phyloP scores from a whole-genome alignment of 2,113 vertebrate species.

The Neolamprologus sp. region DNA sequence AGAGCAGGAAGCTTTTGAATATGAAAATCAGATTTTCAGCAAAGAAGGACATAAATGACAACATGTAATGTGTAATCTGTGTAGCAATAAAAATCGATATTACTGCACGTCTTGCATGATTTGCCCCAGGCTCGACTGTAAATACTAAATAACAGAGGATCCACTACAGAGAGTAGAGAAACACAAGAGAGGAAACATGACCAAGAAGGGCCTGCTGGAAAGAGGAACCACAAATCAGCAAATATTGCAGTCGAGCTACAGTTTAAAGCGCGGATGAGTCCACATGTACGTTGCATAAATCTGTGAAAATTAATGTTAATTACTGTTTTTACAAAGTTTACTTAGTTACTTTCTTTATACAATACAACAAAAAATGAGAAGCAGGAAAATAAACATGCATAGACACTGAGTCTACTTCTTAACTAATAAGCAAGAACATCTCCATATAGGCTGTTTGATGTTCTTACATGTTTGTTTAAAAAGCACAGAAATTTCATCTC shows the following conservation, averaged over 20 bases:
- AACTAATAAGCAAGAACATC: neutral
- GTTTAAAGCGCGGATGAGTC: neutral
- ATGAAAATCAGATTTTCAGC: neutral
- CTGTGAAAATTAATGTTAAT: neutral
- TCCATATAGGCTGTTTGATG: neutral
- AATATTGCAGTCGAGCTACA: neutral
- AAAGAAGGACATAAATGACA: neutral
- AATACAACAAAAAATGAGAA: neutral
- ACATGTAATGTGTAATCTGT: neutral
- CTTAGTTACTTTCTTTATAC: neutral
- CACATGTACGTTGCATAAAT: neutral
- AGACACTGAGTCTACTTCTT: neutral
- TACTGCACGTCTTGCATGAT: neutral
- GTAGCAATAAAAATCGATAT: neutral
- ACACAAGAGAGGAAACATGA: neutral
- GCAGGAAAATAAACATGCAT: neutral
- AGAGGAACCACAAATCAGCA: neutral
- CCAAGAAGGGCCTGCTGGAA: neutral
- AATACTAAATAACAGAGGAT: neutral
- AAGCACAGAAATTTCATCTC: neutral
- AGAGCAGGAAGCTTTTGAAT: neutral
- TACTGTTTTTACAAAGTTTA: neutral
- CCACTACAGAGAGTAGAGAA: neutral
- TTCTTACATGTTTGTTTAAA: neutral
- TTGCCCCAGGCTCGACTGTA: neutral